Base-by-base conservation (phyloP, 1,140 invertebrate genomes). In the Cydia amplana region DNA sequence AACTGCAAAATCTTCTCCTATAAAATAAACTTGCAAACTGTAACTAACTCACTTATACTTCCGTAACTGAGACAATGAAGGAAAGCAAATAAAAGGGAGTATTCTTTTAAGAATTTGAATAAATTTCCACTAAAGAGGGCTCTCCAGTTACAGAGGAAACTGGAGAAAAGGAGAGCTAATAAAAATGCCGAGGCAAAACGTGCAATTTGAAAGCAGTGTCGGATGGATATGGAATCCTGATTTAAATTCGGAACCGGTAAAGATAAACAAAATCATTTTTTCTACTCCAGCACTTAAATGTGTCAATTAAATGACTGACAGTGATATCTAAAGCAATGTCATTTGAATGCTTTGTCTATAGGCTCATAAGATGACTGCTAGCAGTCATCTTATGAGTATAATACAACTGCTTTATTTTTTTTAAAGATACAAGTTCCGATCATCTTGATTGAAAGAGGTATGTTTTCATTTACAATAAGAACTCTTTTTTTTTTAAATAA, bases 21-120 rank as follows among this genome's bases (percentile, higher is more conserved):
- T 0, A 60, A 75, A 77, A 77, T 46, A 49, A 80, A 49, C 77
- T 78, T 65, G 70, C 75, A 76, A 82, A 85, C 75, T 84, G 78
- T 82, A 83, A 81, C 78, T 82, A 85, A 87, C 82, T 87, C 83
- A 87, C 82, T 89, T 88, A 87, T 77, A 83, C 80, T 86, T 87
- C 85, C 83, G 76, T 72, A 80, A 80, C 79, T 75, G 77, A 78
- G 74, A 76, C 73, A 78, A 82, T 81, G 78, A 78, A 81, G 82
- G 77, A 83, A 83, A 76, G 79, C 78, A 80, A 82, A 83, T 77
- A 82, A 85, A 84, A 85, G 72, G 78, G 82, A 88, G 82, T 86
- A 87, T 87, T 87, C 85, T 87, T 86, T 85, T 80, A 85, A 84
- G 85, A 91, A 90, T 91, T 90, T 90, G 90, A 91, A 91, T 90